Evolutionary conservation across 1,140 invertebrate genomes (phyloP), one percentile per base, ranked within the genome.

Genomic region (Mamestra configurata): DNA sequence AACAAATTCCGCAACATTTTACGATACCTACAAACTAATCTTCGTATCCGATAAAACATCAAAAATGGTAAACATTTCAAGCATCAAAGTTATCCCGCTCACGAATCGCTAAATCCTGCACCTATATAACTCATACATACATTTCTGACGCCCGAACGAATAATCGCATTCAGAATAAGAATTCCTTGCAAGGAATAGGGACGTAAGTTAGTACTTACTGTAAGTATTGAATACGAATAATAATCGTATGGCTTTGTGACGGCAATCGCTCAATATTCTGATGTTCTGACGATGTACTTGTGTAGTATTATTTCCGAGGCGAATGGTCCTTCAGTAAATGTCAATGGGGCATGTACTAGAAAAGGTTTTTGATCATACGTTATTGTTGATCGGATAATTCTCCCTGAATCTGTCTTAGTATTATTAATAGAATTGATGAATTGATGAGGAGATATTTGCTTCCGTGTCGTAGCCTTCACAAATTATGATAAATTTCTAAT

Each of bases 151-250:
- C 20, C 51, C 7, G 37, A 40, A 40, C 43, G 40, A 49, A 68
- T 46, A 43, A 43, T 6, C 61, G 61, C 61, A 66, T 46, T 24
- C 20, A n/a, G 64, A 68, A 68, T 68, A 68, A 18, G 61, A 66
- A 66, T 66, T 66, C 61, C 10, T 10, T 10, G 10, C 40, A 40
- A 4, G 18, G 20, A 46, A 66, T 66, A 66, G 6, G 40, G 20
- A 68, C 35, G 20, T 24, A 35, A 31, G n/a, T 61, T 18, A 35
- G 40, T 68, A 22, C 37, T 40, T 68, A 68, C 24, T 46, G 40
- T 46, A 24, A 24, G 10, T 15, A 46, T 46, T 46, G 37, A 46
- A 24, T 46, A 68, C 37, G 40, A 20, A 68, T 24, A 68, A 68
- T 68, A 68, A 46, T 68, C 40, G 43, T 2, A 46, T 46, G 0